phyloP scores from a whole-genome alignment of 2,888 invertebrate genomes.

The Eristalis intricaria region DNA sequence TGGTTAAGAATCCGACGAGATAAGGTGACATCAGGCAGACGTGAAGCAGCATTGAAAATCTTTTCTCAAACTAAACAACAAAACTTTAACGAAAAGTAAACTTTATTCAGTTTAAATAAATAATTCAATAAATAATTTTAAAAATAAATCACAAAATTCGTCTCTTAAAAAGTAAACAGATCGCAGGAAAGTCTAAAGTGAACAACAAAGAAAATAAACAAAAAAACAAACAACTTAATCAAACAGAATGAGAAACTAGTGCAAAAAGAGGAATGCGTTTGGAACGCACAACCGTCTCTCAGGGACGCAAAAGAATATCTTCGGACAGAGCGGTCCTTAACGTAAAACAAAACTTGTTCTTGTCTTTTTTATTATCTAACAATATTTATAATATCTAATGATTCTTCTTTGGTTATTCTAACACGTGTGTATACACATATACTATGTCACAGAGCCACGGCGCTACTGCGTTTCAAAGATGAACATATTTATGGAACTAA shows the following conservation, averaged over 20 bases:
- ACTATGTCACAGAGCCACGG: constrained; percentile 46
- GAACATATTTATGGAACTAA: constrained; percentile 57
- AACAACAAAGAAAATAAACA: constrained; percentile 20
- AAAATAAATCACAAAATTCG: constrained; percentile 61
- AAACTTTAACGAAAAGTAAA: constrained; percentile 67
- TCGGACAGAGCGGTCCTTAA: constrained; percentile 41
- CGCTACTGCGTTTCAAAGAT: constrained; percentile 38
- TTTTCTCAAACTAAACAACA: background rate
- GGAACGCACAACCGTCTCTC: constrained; percentile 19
- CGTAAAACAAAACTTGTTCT: constrained; percentile 47
- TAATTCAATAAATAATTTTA: constrained; percentile 42
- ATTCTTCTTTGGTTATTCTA: constrained; percentile 36
- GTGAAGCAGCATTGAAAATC: background rate
- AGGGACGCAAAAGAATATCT: constrained; percentile 6
- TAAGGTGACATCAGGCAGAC: no score
- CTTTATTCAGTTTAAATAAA: constrained; percentile 72
- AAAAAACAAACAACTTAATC: constrained; percentile 11
- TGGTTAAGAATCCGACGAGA: no score
- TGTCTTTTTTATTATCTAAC: constrained; percentile 62
- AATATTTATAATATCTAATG: constrained; percentile 55
- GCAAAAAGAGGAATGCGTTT: constrained; percentile 21
- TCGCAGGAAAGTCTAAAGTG: constrained; percentile 15
- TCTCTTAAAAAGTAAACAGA: constrained; percentile 35
- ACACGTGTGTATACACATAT: constrained; percentile 45
- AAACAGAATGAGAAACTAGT: constrained; percentile 22